A percentile compares a stretch with the other conserved stretches of the same genome.
phyloP scores from a whole-genome alignment of 1,140 invertebrate genomes.

The Drosophila orosa region DNA sequence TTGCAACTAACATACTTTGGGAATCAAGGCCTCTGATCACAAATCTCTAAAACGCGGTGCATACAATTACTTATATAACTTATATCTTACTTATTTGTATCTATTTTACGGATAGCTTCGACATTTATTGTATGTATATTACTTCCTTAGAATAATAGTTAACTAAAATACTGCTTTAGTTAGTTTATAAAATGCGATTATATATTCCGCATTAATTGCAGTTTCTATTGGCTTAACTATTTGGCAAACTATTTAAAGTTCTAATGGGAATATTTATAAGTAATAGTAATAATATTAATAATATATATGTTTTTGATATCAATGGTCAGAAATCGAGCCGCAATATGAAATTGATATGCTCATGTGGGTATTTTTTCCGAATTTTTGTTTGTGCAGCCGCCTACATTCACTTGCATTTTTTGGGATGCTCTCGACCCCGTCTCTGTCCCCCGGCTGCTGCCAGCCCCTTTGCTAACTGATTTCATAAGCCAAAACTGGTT shows the following conservation, averaged over 20 bases:
- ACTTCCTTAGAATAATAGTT: too few species aligned
- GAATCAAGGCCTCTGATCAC: neutral
- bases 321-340: neutral
- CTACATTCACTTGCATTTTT: conserved; percentile 58
- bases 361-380: neutral
- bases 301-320: neutral
- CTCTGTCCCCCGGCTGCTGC: conserved; percentile 23
- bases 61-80: too few species aligned
- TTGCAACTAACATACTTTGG: neutral
- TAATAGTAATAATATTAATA: neutral
- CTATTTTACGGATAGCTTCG: too few species aligned
- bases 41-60: neutral
- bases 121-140: too few species aligned
- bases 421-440: conserved; percentile 19
- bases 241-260: neutral
- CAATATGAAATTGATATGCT: conserved; percentile 7
- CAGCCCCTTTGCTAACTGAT: conserved; percentile 41
- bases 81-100: too few species aligned
- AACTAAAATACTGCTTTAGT: too few species aligned
- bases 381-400: conserved; percentile 40
- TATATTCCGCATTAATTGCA: neutral
- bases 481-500: conserved; percentile 79
- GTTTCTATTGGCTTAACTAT: neutral
- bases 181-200: too few species aligned
- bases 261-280: neutral